Conservation (phyloP, 2,888 invertebrate species). For the Chrysolina oricalcia region DNA sequence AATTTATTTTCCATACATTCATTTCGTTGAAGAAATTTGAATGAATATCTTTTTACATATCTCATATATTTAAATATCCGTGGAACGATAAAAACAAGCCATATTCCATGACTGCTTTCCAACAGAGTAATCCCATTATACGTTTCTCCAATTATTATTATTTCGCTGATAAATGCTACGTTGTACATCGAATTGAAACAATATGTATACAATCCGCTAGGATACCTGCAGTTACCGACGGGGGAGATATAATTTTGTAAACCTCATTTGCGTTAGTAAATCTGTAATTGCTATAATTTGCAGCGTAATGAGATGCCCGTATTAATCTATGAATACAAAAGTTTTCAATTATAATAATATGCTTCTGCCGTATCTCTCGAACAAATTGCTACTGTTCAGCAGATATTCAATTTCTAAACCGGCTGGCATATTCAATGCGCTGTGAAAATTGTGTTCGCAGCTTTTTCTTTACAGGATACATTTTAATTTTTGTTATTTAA, state of each 20-base stretch:
- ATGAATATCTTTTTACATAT: no score
- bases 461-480: not conserved
- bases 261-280: conserved; percentile 34
- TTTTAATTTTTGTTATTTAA: not conserved
- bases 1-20: no score
- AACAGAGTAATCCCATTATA: conserved; percentile 7
- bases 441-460: not conserved
- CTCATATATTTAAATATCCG: no score
- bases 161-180: conserved; percentile 28
- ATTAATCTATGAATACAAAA: conserved; percentile 21
- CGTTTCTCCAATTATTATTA: conserved; percentile 28
- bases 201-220: conserved; percentile 26
- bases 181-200: conserved; percentile 26
- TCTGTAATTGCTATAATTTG: conserved; percentile 27
- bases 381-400: conserved; percentile 30
- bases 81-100: not conserved
- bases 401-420: conserved; percentile 15
- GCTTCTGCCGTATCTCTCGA: not conserved
- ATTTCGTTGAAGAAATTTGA: no score
- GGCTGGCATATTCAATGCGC: not conserved
- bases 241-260: conserved; percentile 34
- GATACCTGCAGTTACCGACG: conserved; percentile 29
- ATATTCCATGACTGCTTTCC: not conserved
- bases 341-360: conserved; percentile 31
- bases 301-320: not conserved